phyloP scores from a whole-genome alignment of 2,888 invertebrate genomes.

The Ditula angustiorana region DNA sequence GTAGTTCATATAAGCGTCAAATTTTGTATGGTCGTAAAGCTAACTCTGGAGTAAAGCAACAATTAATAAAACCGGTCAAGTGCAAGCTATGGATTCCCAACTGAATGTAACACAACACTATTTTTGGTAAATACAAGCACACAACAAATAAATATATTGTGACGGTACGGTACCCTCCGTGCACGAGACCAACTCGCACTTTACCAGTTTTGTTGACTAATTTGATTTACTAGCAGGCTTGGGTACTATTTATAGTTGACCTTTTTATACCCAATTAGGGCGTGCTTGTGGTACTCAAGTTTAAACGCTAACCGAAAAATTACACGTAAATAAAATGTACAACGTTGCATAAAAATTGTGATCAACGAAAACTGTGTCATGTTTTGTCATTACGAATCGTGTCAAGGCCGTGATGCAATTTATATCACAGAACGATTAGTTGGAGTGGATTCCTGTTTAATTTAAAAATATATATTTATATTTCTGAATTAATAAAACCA shows the following conservation, averaged over 20 bases:
- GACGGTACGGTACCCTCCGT: no score
- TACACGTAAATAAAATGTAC: slow-evolving; percentile 4
- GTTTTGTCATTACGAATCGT: slow-evolving; percentile 18
- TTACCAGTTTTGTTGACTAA: slow-evolving; percentile 8
- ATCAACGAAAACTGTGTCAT: slow-evolving; percentile 27
- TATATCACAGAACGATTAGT: background rate
- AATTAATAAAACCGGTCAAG: no score
- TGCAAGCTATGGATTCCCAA: no score
- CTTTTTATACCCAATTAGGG: slow-evolving; percentile 23
- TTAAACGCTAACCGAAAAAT: slow-evolving; percentile 11
- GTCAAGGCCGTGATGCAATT: slow-evolving; percentile 28
- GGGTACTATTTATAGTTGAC: slow-evolving; percentile 10
- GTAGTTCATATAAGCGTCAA: no score
- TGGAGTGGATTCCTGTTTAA: background rate
- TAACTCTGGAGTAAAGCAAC: no score
- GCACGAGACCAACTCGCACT: no score
- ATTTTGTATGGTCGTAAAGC: no score
- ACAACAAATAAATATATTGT: no score
- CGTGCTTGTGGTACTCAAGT: background rate
- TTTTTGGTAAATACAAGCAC: no score
- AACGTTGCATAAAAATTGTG: slow-evolving; percentile 14
- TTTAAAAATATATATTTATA: no score
- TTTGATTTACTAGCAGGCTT: slow-evolving; percentile 9
- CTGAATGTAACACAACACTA: no score
- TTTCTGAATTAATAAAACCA: no score